Evolutionary conservation across 2,113 vertebrate species (phyloP).

Genomic region (Uropsilus gracilis): DNA sequence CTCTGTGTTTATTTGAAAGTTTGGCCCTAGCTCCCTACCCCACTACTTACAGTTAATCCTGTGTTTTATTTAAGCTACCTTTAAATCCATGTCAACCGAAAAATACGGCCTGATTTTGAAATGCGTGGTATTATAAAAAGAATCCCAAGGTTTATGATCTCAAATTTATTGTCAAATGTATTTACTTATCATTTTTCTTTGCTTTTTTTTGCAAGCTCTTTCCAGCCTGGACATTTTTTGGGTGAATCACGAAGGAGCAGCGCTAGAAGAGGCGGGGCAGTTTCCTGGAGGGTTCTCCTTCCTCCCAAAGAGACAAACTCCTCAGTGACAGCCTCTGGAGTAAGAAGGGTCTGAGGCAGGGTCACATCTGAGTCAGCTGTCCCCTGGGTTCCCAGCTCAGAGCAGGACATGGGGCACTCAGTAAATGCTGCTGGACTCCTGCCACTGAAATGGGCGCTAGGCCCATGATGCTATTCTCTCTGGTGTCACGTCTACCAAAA

Average conservation of each 20-base stretch:
- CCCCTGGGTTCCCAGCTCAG: background rate
- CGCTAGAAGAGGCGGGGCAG: background rate
- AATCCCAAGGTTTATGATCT: constrained; percentile 71
- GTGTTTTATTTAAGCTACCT: constrained; percentile 79
- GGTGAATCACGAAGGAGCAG: background rate
- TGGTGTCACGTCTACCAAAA: background rate
- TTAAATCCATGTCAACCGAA: constrained; percentile 60
- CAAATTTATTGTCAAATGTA: constrained; percentile 65
- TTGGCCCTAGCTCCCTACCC: constrained; percentile 50
- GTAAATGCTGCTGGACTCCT: background rate
- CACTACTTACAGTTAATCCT: constrained; percentile 72
- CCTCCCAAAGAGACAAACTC: background rate
- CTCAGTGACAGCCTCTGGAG: background rate
- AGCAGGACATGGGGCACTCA: accelerated
- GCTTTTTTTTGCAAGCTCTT: background rate
- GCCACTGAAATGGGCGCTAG: background rate
- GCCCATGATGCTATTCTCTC: background rate
- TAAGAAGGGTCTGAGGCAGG: background rate
- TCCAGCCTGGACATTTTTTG: constrained; percentile 5
- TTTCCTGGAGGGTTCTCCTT: background rate
- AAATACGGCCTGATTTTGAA: constrained; percentile 66
- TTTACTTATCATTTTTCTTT: constrained; percentile 50
- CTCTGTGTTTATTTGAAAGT: constrained; percentile 78
- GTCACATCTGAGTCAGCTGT: accelerated
- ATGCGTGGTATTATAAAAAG: constrained; percentile 56